These are phyloP conservation scores for Sardina pilchardus DNA, from an alignment of 2,113 vertebrate genomes.

Conservation along the genomic window DNA sequence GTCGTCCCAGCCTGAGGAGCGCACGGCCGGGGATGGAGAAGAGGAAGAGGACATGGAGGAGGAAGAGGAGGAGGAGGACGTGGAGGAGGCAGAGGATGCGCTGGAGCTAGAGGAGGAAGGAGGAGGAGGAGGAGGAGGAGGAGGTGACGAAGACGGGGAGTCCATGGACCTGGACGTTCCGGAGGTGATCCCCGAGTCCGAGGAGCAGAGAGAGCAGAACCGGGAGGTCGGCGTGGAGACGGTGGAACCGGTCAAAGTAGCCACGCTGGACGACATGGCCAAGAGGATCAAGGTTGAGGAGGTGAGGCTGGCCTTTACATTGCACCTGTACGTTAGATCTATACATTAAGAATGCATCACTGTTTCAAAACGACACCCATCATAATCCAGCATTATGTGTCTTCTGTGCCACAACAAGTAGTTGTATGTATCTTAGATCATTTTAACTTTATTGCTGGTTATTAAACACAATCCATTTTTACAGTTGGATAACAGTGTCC, in stretches of 20 bases:
- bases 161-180: slow-evolving; percentile 25
- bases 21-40: slow-evolving; percentile 41
- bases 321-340: not conserved
- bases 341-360: not conserved
- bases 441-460: too few relatives aligned
- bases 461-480: too few relatives aligned
- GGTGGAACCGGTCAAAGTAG: slow-evolving; percentile 50
- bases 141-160: slow-evolving; percentile 24
- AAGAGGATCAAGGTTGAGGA: slow-evolving; percentile 92
- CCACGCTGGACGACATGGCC: slow-evolving; percentile 87
- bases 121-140: slow-evolving; percentile 53
- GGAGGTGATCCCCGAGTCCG: slow-evolving; percentile 38
- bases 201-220: slow-evolving; percentile 42
- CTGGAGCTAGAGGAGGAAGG: slow-evolving; percentile 61
- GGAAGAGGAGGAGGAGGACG: slow-evolving; percentile 45
- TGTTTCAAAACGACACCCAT: not conserved
- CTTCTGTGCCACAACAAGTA: not conserved
- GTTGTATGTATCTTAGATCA: too few relatives aligned
- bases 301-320: slow-evolving; percentile 67
- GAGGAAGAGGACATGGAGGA: slow-evolving; percentile 53
- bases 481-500: too few relatives aligned
- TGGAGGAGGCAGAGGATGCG: slow-evolving; percentile 49
- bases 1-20: slow-evolving; percentile 58
- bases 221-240: slow-evolving; percentile 45
- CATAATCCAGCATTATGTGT: not conserved